Evolutionary conservation across 2,113 vertebrate species (phyloP).

Genomic region (Chlamydotis undulata): DNA sequence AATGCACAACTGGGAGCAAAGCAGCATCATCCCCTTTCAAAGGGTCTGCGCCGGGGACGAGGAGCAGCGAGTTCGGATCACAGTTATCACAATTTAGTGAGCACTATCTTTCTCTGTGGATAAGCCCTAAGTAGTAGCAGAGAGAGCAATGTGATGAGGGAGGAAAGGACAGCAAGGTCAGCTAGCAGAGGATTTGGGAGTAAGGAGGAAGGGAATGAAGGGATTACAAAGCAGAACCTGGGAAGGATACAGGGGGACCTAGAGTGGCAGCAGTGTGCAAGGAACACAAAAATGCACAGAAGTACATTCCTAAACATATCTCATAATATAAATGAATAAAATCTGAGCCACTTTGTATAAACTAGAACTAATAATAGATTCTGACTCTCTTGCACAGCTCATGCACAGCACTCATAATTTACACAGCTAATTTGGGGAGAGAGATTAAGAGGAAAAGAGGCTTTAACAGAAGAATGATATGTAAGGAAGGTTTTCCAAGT

Average conservation of each 20-base stretch:
- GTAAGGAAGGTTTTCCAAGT: slow-evolving; percentile 5
- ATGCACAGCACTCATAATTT: not conserved
- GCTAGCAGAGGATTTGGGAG: not conserved
- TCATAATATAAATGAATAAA: not conserved
- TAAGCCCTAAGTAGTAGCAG: slow-evolving; percentile 22
- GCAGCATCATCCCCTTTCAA: not conserved
- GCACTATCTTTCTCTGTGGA: not conserved
- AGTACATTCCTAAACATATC: not conserved
- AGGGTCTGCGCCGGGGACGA: not conserved
- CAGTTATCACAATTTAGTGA: not conserved
- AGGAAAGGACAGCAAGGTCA: slow-evolving; percentile 35
- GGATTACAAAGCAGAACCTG: not conserved
- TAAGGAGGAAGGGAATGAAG: not conserved
- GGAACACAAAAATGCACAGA: not conserved
- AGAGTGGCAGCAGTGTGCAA: not conserved
- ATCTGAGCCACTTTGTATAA: not conserved
- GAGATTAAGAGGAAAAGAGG: slow-evolving; percentile 12
- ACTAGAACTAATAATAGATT: not conserved
- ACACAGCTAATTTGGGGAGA: not conserved
- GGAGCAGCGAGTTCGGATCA: not conserved
- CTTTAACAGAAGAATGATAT: slow-evolving; percentile 20
- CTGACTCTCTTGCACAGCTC: not conserved
- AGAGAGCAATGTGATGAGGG: slow-evolving; percentile 2
- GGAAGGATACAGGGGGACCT: not conserved
- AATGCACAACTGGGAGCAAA: not conserved